Evolutionary conservation across 2,113 vertebrate species (phyloP).

Genomic region (Carollia perspicillata): DNA sequence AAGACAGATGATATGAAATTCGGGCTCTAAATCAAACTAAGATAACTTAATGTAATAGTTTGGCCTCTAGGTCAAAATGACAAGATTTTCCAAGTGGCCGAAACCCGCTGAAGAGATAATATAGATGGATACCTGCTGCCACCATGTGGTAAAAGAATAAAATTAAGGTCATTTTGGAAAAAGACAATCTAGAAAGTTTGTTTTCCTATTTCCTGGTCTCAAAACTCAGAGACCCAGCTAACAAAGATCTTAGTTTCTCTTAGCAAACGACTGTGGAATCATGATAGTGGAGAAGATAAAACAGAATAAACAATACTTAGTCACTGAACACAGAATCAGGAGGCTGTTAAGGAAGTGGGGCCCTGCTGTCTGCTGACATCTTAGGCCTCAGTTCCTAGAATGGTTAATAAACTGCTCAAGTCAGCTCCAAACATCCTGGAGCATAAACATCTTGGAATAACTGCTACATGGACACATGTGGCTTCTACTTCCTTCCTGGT

Average conservation of each 20-base stretch:
- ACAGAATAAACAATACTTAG: neutral
- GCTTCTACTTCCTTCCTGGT: neutral
- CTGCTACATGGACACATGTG: neutral
- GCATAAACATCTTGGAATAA: neutral
- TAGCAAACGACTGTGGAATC: neutral
- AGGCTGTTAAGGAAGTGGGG: neutral
- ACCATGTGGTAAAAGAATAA: slow-evolving; percentile 49
- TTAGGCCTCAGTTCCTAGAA: neutral
- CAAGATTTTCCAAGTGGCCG: neutral
- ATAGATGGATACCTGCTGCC: slow-evolving; percentile 57
- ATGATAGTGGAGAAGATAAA: neutral
- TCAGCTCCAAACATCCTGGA: neutral
- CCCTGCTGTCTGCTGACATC: neutral
- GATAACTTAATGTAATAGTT: slow-evolving; percentile 2
- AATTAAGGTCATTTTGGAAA: neutral
- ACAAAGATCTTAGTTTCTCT: neutral
- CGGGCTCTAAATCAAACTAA: slow-evolving; percentile 40
- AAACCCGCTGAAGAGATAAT: neutral
- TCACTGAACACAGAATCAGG: neutral
- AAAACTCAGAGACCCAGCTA: slow-evolving; percentile 26
- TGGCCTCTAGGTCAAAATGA: neutral
- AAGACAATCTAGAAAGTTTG: neutral
- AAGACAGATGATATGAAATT: neutral
- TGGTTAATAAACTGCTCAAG: neutral
- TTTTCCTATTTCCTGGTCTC: neutral